Base-by-base conservation (phyloP, 2,797 vertebrate species). In the Limosa lapponica region DNA sequence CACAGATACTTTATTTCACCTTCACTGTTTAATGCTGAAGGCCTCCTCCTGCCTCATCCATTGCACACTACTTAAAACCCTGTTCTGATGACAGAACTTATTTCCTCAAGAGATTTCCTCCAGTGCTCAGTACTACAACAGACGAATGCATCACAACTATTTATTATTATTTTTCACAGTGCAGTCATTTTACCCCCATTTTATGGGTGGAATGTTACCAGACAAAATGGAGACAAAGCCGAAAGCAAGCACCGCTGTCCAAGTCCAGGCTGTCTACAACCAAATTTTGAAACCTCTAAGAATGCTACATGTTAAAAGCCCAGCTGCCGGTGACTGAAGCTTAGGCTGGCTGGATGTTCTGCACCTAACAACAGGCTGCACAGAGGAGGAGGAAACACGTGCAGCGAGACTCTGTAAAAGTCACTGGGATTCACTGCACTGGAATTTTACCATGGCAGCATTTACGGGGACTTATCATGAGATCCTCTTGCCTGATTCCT, bases 31-130 rank as follows among this genome's bases (percentile, higher is more conserved):
- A 72, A 27, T 74, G 69, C 61, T 86, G 72, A 73, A 52, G 82
- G 41, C n/a, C 27, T 78, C 70, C 28, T 59, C 49, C 72, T 74
- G 41, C 52, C 52, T 49, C 74, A 71, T 52, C 72, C 57, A 15
- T 27, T 91, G 91, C 75, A 74, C 0, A 2, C 75, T 80, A 7
- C 75, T 82, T 95, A 87, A 94, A 94, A 74, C 71, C 13, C 32
- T 23, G 3, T 93, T 90, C 67, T 74, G 87, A 83, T 91, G 94
- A 93, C 72, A 57, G 41, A 86, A 55, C 65, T 67, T 27, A 95
- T 96, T 95, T 97, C 87, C 89, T 82, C 64, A 55, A 70, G 84
- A 77, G 75, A 84, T 71, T 80, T 80, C 44, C 71, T 91, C 36
- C 28, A 82, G 36, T 70, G 80, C 61, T 71, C 49, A 10, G 32